Percentiles rank a stretch among this genome's conserved stretches.
These are phyloP conservation scores for Catamblyrhynchus diadema DNA, from an alignment of 2,797 vertebrate genomes.

Conservation along the genomic window DNA sequence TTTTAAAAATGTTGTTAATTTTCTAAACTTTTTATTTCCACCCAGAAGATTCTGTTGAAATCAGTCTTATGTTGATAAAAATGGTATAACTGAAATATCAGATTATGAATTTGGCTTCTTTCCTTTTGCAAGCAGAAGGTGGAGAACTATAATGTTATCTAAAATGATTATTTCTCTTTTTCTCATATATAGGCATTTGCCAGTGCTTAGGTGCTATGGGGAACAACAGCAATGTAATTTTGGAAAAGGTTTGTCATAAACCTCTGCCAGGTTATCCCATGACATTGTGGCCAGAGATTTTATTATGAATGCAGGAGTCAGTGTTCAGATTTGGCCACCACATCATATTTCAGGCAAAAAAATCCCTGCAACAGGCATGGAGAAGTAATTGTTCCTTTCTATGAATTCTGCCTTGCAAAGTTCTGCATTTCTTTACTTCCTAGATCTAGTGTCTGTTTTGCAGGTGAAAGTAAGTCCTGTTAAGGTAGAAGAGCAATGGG, in stretches of 20 bases:
- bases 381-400: background rate
- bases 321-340: background rate
- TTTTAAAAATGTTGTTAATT: background rate
- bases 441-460: background rate
- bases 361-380: background rate
- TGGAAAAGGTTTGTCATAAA: background rate
- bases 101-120: background rate
- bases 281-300: background rate
- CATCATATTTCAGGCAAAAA: background rate
- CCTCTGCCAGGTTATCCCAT: background rate
- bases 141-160: background rate
- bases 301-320: background rate
- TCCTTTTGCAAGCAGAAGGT: background rate
- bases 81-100: background rate
- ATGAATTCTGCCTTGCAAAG: rapidly evolving
- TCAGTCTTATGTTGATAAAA: background rate
- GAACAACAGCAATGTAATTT: background rate
- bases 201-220: background rate
- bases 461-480: background rate
- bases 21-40: background rate
- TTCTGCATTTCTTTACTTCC: background rate
- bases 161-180: background rate
- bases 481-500: background rate
- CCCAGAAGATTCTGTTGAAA: background rate
- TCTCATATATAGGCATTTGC: background rate